Evolutionary conservation across 1,140 invertebrate genomes (phyloP).

Genomic region (Hormaphis cornu): DNA sequence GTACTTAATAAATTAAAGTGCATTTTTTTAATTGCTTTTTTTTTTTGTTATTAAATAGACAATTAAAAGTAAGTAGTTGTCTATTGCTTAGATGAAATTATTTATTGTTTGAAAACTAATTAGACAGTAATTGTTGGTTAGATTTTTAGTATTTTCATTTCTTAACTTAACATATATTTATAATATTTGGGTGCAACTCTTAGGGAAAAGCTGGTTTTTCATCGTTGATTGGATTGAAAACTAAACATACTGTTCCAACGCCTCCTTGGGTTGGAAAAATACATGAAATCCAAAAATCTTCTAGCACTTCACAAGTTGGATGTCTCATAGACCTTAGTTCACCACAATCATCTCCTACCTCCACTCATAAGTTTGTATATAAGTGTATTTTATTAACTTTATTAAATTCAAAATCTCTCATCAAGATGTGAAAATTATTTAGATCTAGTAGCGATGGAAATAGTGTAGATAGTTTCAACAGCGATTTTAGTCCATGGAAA

Average conservation of each 20-base stretch:
- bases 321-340: conserved; percentile 53
- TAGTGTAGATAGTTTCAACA: conserved; percentile 63
- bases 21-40: no score
- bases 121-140: no score
- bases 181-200: conserved; percentile 32
- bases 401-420: background rate
- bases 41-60: no score
- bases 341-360: conserved; percentile 60
- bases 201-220: conserved; percentile 43
- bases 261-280: conserved; percentile 31
- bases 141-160: no score
- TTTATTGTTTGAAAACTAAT: no score
- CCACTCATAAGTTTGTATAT: conserved; percentile 49
- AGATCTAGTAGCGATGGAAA: conserved; percentile 61
- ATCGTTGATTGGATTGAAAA: conserved; percentile 40
- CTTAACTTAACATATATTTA: conserved; percentile 17
- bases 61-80: no score
- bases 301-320: conserved; percentile 36
- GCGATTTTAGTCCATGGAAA: conserved; percentile 50
- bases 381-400: background rate
- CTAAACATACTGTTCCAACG: conserved; percentile 3
- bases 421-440: background rate
- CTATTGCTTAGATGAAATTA: no score
- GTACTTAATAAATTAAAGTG: no score
- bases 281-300: conserved; percentile 27